A percentile compares a stretch with the other conserved stretches of the same genome.
phyloP scores from a whole-genome alignment of 2,113 vertebrate genomes.

The Colinus virginianus region DNA sequence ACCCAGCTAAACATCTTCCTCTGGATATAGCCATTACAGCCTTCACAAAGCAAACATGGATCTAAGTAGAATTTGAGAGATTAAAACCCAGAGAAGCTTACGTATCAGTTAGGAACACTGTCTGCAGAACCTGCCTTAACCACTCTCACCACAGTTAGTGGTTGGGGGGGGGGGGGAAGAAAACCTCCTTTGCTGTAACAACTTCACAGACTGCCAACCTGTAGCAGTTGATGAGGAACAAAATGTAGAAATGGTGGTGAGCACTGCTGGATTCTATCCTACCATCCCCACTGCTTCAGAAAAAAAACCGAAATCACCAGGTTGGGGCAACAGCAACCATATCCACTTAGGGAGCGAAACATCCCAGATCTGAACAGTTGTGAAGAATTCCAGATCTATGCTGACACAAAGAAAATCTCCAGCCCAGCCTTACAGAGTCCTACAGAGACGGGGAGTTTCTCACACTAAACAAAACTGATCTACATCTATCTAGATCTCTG shows the following conservation, averaged over 20 bases:
- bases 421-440: not conserved
- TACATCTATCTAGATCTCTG: not conserved
- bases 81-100: not conserved
- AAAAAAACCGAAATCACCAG: not conserved
- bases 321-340: not conserved
- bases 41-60: not conserved
- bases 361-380: not conserved
- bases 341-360: not conserved
- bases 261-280: not conserved
- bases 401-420: not conserved
- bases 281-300: not conserved
- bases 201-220: not conserved
- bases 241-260: not conserved
- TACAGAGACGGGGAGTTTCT: not conserved
- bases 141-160: not conserved
- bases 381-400: not conserved
- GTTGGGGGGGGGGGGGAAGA: not conserved
- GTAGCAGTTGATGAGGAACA: not conserved
- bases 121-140: not conserved
- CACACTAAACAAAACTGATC: not conserved
- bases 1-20: not conserved
- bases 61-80: not conserved
- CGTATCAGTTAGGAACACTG: not conserved
- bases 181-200: not conserved
- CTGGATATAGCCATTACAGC: not conserved